Base-by-base conservation (phyloP, 2,113 vertebrate species). In the Zosterops pallidus region DNA sequence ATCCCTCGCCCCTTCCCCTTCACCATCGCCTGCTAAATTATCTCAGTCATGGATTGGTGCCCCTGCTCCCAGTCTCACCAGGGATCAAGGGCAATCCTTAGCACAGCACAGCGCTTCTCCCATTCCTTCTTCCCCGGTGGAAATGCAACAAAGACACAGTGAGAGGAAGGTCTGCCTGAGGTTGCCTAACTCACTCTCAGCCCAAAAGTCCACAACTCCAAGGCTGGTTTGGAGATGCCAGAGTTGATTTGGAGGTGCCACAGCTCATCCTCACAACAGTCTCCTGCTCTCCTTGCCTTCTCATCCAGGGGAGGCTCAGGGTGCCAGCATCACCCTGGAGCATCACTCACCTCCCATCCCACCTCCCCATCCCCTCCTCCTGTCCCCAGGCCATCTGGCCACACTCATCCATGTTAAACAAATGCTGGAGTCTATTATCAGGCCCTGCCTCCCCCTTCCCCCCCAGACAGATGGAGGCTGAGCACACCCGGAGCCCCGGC, bases 401-500 rank as follows among this genome's bases (percentile, higher is more conserved):
- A 94, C 86, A 53, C 94, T 97, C 92, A 95, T 96, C 92, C 85
- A 97, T 94, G 97, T 97, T 97, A 97, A 97, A 96, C 91, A 97
- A 97, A 97, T 14, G 68, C 89, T 85, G 76, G 90, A 96, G 94
- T 93, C 95, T 94, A 95, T 97, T 97, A 97, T 97, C 93, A 91
- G 92, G 83, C 76, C 46, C 62, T 96, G 82, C 89, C 63, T 93
- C 65, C 91, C 91, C 95, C 94, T 91, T 94, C 39, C 59, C 86
- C 78, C 87, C 85, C 4, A 35, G 95, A 94, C 97, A 97, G 97
- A 96, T 97, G 97, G 97, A 97, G 93, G 84, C 76, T 96, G 94
- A 97, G 91, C 35, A 0, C 64, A 64, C 95, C 64, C 79, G 1
- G 75, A 97, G 90, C 83, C 91, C 94, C 72, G 44, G 87, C 90